Base-by-base conservation (phyloP, 2,888 invertebrate genomes). In the Scaeva pyrastri region DNA sequence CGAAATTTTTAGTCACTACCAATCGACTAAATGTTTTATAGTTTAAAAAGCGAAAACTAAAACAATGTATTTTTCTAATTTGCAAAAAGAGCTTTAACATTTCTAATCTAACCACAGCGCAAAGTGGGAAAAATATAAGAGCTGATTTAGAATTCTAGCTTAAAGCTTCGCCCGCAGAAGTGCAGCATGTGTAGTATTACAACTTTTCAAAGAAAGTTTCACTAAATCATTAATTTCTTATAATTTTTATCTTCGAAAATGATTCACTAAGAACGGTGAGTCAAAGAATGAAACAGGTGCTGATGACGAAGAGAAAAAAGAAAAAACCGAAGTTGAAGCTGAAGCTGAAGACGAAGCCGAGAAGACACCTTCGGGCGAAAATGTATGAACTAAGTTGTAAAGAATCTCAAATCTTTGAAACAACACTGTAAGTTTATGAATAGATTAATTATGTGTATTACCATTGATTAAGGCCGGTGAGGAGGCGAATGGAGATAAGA, bases 381-480 rank as follows among this genome's bases (percentile, higher is more conserved):
- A 80, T 48, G 83, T 86, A 68, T 80, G 88, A 79, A 66, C 72
- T 48, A 82, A 79, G 39, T 87, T 87, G 45, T 87, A 88, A 45
- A 64, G 26, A 45, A 36, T 36, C 2, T 0, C 19, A 23, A 36
- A 23, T 39, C n/a, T 48, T 36, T 36, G n/a, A 50, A 45, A 39
- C 21, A 39, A 12, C 11, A 39, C 45, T 39, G 75, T 71, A 19
- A 74, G 62, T 70, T 70, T 62, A 36, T 12, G 60, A 62, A 62
- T 48, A 60, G 12, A 77, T 62, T 21, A 66, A 77, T 26, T 88
- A 83, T 41, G 0, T 60, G 10, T 80, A 75, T 80, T 80, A 66
- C 84, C 39, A 81, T 81, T 71, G 88, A 89, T 75, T 80, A 85
- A 56, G 83, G 77, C 19, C 88, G 88, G 77, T 26, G 77, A 78